These are phyloP conservation scores for Eumeta japonica DNA, from an alignment of 1,140 invertebrate species.

Conservation along the genomic window DNA sequence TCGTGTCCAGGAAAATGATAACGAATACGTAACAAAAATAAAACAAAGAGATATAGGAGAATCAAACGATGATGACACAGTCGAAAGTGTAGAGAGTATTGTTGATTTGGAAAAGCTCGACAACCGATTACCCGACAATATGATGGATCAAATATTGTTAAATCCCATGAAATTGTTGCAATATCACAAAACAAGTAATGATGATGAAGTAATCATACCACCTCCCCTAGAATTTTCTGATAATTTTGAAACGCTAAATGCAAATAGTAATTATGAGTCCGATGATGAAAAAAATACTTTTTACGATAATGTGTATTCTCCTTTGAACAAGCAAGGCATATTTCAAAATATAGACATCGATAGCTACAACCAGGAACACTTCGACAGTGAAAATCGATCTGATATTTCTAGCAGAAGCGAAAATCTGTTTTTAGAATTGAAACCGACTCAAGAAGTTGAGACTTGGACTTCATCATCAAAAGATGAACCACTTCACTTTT, in stretches of 20 bases:
- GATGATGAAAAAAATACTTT: too few species aligned
- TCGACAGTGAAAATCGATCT: conserved; percentile 3
- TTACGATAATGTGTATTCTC: too few species aligned
- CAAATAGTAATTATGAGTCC: too few species aligned
- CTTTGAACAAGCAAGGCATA: conserved; percentile 2
- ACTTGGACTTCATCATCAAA: conserved; percentile 21
- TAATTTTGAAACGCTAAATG: not conserved
- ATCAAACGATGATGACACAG: too few species aligned
- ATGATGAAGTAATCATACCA: conserved; percentile 19
- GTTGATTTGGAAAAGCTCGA: conserved; percentile 9
- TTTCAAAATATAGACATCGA: too few species aligned
- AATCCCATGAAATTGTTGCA: conserved; percentile 37
- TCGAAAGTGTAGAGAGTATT: conserved; percentile 1
- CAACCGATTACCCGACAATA: conserved; percentile 11
- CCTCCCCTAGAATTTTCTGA: conserved; percentile 36
- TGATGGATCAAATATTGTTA: conserved; percentile 29
- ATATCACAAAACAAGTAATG: conserved; percentile 12
- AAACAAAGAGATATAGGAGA: conserved; percentile 2
- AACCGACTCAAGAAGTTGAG: conserved; percentile 23
- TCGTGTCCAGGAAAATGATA: conserved; percentile 17
- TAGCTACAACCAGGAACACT: too few species aligned
- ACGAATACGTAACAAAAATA: not conserved
- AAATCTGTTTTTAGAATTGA: conserved; percentile 7
- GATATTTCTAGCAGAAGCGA: not conserved
- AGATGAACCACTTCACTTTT: too few species aligned